Base-by-base conservation (phyloP, 2,888 invertebrate species). In the Sturmia bella region DNA sequence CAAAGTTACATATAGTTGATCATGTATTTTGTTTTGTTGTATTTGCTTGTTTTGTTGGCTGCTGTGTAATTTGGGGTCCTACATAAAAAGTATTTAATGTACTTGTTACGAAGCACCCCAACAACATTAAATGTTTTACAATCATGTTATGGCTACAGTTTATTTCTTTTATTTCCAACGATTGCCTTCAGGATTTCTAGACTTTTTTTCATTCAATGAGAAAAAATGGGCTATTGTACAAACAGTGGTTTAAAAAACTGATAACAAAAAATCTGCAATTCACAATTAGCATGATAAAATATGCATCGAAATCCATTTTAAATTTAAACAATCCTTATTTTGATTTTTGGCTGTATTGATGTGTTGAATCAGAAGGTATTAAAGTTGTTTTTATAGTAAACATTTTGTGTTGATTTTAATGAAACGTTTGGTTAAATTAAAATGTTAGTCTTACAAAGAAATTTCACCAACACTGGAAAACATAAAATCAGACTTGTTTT, bases 61-160 rank as follows among this genome's bases (percentile, higher is more conserved):
- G 75, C 45, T 61, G 39, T 54, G 69, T 81, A 74, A 54, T 43
- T 24, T 54, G 64, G 73, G 43, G 74, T 70, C 74, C 70, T 75
- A 80, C 68, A 76, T 61, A 80, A 80, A 80, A 73, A 72, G 59
- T 57, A 74, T 82, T 82, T 74, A 70, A 82, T 56, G 77, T 76
- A 68, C 74, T 78, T 74, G 73, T 73, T 72, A 45, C 24, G 50
- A 80, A 56, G 75, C 72, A 73, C 63, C 72, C 72, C 61, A 83
- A 79, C 83, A 83, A 74, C 76, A 75, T 63, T 59, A 72, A 66
- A 82, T 82, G 77, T 74, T 82, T 82, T 64, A 78, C 77, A 82
- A 64, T 69, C 77, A 69, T 82, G 81, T 78, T 69, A 82, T 78
- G 69, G 77, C 19, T 77, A 82, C 45, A 32, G 32, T 64, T 66